phyloP scores from a whole-genome alignment of 2,888 invertebrate genomes.

The Chloromyia formosa region DNA sequence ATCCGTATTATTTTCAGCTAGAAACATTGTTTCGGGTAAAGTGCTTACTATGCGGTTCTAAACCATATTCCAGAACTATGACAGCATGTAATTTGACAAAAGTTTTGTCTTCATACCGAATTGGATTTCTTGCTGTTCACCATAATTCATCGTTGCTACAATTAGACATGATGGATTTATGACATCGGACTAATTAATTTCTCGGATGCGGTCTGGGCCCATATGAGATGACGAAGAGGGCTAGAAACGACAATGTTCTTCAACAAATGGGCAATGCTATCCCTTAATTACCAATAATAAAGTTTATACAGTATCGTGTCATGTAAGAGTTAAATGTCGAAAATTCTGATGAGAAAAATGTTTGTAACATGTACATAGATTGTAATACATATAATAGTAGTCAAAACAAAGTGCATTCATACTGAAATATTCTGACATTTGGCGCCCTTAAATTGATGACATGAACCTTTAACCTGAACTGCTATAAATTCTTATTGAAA shows the following conservation, averaged over 20 bases:
- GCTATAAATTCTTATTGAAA: conserved; percentile 14
- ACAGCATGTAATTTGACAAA: conserved; percentile 37
- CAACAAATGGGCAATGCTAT: conserved; percentile 18
- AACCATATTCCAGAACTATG: conserved; percentile 17
- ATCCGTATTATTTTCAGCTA: too few species aligned
- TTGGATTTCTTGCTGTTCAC: conserved; percentile 11
- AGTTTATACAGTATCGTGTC: conserved; percentile 33
- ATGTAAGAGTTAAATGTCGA: background rate
- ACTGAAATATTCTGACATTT: background rate
- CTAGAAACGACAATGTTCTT: background rate
- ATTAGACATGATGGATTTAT: conserved; percentile 43
- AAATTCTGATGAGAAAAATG: background rate
- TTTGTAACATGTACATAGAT: background rate
- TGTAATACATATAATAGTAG: background rate
- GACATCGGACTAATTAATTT: conserved; percentile 40
- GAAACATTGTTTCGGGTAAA: background rate
- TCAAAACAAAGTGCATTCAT: background rate
- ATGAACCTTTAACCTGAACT: background rate
- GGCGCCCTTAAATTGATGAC: background rate
- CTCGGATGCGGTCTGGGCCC: background rate
- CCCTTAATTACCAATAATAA: conserved; percentile 34
- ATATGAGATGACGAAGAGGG: too few species aligned
- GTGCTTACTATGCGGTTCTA: conserved; percentile 9
- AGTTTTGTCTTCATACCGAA: background rate
- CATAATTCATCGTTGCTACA: conserved; percentile 39